Evolutionary conservation across 2,888 invertebrate species (phyloP), one percentile per base, ranked within the genome.

Genomic region (Aradus depressus): DNA sequence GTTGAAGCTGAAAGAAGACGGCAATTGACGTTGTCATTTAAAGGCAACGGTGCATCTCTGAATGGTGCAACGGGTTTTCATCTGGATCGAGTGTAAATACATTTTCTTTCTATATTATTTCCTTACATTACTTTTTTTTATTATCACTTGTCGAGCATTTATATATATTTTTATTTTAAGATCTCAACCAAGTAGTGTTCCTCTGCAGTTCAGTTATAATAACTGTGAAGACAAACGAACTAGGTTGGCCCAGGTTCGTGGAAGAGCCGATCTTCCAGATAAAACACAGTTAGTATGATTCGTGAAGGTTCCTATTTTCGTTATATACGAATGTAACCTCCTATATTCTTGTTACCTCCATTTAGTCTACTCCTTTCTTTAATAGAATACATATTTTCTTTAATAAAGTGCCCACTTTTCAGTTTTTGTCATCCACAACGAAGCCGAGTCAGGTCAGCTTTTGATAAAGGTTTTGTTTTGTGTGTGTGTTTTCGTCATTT

Each of bases 121-220:
- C 6, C 8, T 52, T 22, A 48, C 54, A 16, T 47, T 58, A 57
- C 48, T 57, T 58, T 8, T 44, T 44, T 19, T 4, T 18, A 26
- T 6, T 18, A 19, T 2, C 32, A 10, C 21, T 21, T 6, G 19
- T 12, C 14, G 4, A 44, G 25, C 16, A 28, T 31, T 22, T 44
- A 31, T 21, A 16, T 21, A 28, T 19, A n/a, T 32, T 25, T 32
- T 44, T 21, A 44, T 44, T 44, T 44, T 32, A 32, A 44, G 28
- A 44, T 44, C 44, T 6, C n/a, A 28, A 25, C 42, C 42, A 14
- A 18, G 19, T 25, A 42, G 25, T 42, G 42, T 42, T 42, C 42
- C 42, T 18, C 42, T 42, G 2, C 42, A 22, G 18, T 42, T 44
- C 22, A 44, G 28, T 44, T 32, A 19, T 44, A 42, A 42, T 42